phyloP scores from a whole-genome alignment of 2,888 invertebrate species.

The Nephrocerus scutellatus region DNA sequence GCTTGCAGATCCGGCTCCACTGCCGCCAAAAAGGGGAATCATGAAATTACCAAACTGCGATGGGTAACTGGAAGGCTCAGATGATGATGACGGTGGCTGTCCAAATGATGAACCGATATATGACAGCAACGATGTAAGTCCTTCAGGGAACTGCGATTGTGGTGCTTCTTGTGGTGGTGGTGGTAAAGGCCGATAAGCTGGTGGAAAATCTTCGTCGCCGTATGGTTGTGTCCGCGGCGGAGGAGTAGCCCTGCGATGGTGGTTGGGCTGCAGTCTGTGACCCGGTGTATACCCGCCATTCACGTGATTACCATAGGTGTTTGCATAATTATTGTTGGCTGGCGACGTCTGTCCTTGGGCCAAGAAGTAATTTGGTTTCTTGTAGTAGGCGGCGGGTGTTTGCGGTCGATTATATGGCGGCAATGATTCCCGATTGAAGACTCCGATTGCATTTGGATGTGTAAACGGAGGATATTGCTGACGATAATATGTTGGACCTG shows the following conservation, averaged over 20 bases:
- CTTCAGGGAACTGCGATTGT: too few relatives aligned
- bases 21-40: slow-evolving; percentile 26
- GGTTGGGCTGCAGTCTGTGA: slow-evolving; percentile 9
- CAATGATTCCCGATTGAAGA: too few relatives aligned
- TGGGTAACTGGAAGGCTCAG: slow-evolving; percentile 32
- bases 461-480: too few relatives aligned
- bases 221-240: too few relatives aligned
- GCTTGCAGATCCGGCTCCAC: slow-evolving; percentile 14
- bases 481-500: too few relatives aligned
- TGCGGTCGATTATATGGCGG: too few relatives aligned
- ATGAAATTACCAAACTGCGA: slow-evolving; percentile 44
- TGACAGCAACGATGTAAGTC: too few relatives aligned
- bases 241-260: slow-evolving; percentile 6
- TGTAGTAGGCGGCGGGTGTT: too few relatives aligned
- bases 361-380: too few relatives aligned
- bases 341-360: slow-evolving; percentile 27
- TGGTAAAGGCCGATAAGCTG: slow-evolving; percentile 34
- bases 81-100: slow-evolving; percentile 9
- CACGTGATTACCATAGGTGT: slow-evolving; percentile 43
- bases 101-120: too few relatives aligned
- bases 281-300: slow-evolving; percentile 25
- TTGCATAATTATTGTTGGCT: slow-evolving; percentile 47
- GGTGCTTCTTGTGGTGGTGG: slow-evolving; percentile 31
- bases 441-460: too few relatives aligned
- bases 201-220: too few relatives aligned